Percentiles rank a stretch among this genome's conserved stretches.
phyloP scores from a whole-genome alignment of 2,888 invertebrate genomes.

The Lasioglossum lativentre region DNA sequence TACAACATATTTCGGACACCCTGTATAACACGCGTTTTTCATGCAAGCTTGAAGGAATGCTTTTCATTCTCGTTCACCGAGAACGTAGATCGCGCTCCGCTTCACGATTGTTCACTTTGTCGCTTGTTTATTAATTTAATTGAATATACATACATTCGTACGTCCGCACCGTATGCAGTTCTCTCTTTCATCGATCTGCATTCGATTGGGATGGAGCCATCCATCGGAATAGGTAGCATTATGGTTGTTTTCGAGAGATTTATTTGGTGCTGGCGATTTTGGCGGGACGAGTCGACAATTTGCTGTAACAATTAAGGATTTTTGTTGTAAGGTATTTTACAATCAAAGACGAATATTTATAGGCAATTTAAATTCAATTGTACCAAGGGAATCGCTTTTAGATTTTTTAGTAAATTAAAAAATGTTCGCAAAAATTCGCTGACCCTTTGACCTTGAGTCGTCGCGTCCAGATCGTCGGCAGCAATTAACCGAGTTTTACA shows the following conservation, averaged over 20 bases:
- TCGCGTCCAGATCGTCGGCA: not conserved
- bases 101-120: constrained; percentile 37
- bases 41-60: constrained; percentile 55
- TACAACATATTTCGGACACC: not conserved
- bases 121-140: constrained; percentile 22
- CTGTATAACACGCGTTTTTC: constrained; percentile 28
- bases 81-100: constrained; percentile 51
- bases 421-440: too few species aligned
- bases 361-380: too few species aligned
- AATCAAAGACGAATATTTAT: too few species aligned
- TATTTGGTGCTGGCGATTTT: not conserved
- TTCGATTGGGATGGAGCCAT: not conserved
- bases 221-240: constrained; percentile 18
- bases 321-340: too few species aligned
- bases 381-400: too few species aligned
- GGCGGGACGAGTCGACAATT: not conserved
- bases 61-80: constrained; percentile 26
- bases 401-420: too few species aligned
- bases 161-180: constrained; percentile 31
- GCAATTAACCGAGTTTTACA: constrained; percentile 25
- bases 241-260: not conserved
- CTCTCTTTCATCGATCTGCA: not conserved
- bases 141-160: not conserved
- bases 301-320: too few species aligned
- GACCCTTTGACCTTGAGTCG: not conserved